phyloP scores from a whole-genome alignment of 2,113 vertebrate species.

The Canis aureus region DNA sequence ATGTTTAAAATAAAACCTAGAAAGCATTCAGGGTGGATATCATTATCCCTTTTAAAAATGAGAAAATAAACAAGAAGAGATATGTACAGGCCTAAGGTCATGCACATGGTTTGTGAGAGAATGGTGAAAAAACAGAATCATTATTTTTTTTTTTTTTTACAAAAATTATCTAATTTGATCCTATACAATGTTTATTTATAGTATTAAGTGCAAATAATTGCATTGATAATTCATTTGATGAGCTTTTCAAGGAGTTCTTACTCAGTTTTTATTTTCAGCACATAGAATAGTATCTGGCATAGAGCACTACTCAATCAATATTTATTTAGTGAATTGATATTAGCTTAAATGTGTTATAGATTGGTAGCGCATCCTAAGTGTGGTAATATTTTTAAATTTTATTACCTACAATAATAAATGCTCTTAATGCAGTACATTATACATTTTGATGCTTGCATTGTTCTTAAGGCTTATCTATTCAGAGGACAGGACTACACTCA shows the following conservation, averaged over 20 bases:
- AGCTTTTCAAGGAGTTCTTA: neutral
- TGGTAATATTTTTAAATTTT: neutral
- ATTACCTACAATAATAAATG: neutral
- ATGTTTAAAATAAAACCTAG: neutral
- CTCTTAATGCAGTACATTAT: neutral
- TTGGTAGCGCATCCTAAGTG: neutral
- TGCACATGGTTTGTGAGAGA: neutral
- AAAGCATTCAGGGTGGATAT: conserved; percentile 3
- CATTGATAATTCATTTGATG: neutral
- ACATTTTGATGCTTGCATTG: neutral
- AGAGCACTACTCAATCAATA: neutral
- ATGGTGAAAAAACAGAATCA: neutral
- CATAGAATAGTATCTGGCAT: neutral
- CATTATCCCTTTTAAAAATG: neutral
- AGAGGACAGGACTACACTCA: neutral
- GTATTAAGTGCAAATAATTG: neutral
- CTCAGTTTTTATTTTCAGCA: neutral
- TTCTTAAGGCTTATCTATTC: neutral
- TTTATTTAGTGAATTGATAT: neutral
- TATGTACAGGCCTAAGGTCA: neutral
- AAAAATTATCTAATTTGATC: neutral
- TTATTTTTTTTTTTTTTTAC: neutral
- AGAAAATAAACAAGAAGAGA: neutral
- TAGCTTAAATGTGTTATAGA: neutral
- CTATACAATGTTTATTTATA: neutral